Evolutionary conservation across 2,113 vertebrate species (phyloP).

Genomic region (Stigmatopora nigra): DNA sequence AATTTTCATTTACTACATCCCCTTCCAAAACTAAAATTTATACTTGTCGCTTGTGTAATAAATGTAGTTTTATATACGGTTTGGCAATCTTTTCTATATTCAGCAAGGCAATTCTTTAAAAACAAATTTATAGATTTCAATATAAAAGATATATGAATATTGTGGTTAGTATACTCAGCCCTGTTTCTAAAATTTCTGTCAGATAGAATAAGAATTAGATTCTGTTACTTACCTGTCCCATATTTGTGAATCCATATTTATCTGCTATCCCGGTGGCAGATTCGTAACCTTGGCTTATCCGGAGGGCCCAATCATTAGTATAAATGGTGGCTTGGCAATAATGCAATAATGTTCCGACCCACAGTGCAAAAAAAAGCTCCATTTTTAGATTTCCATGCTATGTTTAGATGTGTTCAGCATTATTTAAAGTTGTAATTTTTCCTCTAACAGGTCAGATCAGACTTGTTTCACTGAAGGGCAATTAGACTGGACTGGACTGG

Average conservation of each 20-base stretch:
- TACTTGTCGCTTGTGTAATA: conserved; percentile 5
- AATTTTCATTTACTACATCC: conserved; percentile 6
- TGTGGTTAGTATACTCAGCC: neutral
- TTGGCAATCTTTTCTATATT: neutral
- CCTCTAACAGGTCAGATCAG: neutral
- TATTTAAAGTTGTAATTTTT: neutral
- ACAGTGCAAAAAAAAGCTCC: conserved; percentile 45
- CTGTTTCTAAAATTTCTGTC: neutral
- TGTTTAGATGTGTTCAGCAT: neutral
- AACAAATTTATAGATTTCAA: neutral
- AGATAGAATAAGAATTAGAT: neutral
- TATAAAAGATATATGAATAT: neutral
- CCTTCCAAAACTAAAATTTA: neutral
- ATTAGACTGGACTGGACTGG: conserved; percentile 8
- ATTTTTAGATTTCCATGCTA: conserved; percentile 16
- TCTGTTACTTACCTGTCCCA: conserved; percentile 81
- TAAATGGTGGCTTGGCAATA: conserved; percentile 73
- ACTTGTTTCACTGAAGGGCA: conserved; percentile 5
- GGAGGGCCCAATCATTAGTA: conserved; percentile 91
- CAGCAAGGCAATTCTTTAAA: neutral
- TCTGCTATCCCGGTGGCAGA: conserved; percentile 78
- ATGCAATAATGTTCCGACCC: conserved; percentile 72
- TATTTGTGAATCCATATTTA: conserved; percentile 86
- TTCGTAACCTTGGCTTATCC: conserved; percentile 72
- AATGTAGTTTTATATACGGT: neutral